These are phyloP conservation scores for Scalopus aquaticus DNA, from an alignment of 2,113 vertebrate genomes.

Conservation along the genomic window DNA sequence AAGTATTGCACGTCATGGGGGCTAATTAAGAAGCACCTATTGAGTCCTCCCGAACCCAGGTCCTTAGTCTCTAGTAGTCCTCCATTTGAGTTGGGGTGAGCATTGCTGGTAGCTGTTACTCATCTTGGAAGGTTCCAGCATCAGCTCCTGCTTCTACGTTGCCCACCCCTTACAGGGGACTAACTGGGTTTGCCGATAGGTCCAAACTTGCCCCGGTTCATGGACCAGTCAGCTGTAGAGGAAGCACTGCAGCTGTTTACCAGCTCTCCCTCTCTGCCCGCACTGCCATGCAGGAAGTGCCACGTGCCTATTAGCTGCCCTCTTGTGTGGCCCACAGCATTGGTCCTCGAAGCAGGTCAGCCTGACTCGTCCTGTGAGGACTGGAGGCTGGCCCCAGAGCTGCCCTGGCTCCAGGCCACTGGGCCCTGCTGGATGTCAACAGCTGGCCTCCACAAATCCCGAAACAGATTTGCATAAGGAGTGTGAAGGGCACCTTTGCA, in stretches of 20 bases:
- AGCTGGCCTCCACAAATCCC: background rate
- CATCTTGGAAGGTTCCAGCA: background rate
- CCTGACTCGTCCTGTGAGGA: background rate
- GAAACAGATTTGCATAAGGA: background rate
- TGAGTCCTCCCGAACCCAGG: background rate
- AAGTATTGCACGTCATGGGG: fast-evolving
- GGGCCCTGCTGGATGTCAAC: background rate
- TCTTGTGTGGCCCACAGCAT: background rate
- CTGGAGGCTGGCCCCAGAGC: background rate
- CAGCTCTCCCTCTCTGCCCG: background rate
- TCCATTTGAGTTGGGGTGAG: background rate
- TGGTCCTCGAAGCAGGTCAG: background rate
- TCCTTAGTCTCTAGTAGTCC: background rate
- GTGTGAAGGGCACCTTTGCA: background rate
- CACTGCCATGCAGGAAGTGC: background rate
- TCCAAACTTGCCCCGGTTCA: background rate
- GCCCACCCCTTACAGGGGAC: background rate
- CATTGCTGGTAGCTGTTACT: background rate
- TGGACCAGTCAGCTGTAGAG: background rate
- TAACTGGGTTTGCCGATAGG: background rate
- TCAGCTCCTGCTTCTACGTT: background rate
- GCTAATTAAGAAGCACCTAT: background rate
- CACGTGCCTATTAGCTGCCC: background rate
- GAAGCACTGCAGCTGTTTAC: background rate
- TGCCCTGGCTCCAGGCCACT: background rate